A percentile compares a stretch with the other conserved stretches of the same genome.
These are phyloP conservation scores for Eurois occulta DNA, from an alignment of 2,888 invertebrate genomes.

Conservation along the genomic window DNA sequence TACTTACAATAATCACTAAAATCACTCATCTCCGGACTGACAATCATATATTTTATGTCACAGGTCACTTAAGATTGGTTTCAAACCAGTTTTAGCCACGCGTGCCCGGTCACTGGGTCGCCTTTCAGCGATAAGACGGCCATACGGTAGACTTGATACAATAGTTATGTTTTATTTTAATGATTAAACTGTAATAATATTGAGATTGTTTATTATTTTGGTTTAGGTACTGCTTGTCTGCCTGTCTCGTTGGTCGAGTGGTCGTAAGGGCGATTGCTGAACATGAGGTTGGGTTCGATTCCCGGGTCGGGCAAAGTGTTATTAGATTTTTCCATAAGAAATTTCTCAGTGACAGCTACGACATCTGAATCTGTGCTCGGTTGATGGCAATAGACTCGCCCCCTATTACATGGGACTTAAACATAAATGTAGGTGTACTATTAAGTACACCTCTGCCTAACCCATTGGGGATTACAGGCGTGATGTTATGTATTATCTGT, in stretches of 20 bases:
- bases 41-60: constrained; percentile 56
- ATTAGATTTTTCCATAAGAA: too few relatives aligned
- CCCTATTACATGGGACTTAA: too few relatives aligned
- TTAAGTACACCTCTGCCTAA: too few relatives aligned
- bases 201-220: constrained; percentile 22
- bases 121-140: constrained; percentile 42
- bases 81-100: constrained; percentile 63
- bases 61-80: constrained; percentile 39
- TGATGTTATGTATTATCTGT: not conserved
- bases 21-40: constrained; percentile 45
- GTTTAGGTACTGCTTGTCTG: not conserved
- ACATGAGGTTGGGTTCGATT: too few relatives aligned
- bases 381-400: too few relatives aligned
- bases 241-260: too few relatives aligned
- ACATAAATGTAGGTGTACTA: too few relatives aligned
- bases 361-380: too few relatives aligned
- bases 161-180: constrained; percentile 11
- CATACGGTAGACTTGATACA: constrained; percentile 31
- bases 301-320: too few relatives aligned
- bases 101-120: constrained; percentile 47
- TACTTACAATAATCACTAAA: constrained; percentile 22
- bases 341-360: too few relatives aligned
- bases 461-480: too few relatives aligned
- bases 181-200: constrained; percentile 29
- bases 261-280: too few relatives aligned